Base-by-base conservation (phyloP, 2,888 invertebrate genomes). In the Orgyia antiqua region DNA sequence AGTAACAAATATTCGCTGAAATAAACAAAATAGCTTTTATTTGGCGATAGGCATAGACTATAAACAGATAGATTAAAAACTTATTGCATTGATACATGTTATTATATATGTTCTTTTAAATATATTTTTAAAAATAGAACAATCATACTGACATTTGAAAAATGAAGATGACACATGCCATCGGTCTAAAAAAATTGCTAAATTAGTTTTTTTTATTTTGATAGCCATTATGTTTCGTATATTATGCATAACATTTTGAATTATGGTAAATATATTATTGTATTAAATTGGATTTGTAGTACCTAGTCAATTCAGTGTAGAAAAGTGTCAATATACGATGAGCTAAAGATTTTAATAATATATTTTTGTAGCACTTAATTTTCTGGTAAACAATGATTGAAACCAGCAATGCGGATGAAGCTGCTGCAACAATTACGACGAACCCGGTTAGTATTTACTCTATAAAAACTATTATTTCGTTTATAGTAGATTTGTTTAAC, bases 301-400 rank as follows among this genome's bases (percentile, higher is more conserved):
- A 25, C 11, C 12, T 31, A 27, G 12, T 24, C 24, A 25, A 19
- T 33, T 30, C n/a, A 26, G 7, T n/a, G 2, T 31, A 33, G 27
- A 13, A 10, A 33, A 34, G 25, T 28, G 27, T 5, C 20, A 37
- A 30, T 21, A 30, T 33, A 29, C 2, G 9, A 2, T 20, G 1
- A 9, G 33, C 27, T 33, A 33, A 33, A 31, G 33, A 19, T 27
- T 19, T 21, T 27, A 17, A 21, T 31, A 26, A 39, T 31, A 25
- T 24, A 31, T 29, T 21, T 24, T 38, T 45, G n/a, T n/a, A n/a
- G n/a, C n/a, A n/a, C n/a, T n/a, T n/a, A n/a, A n/a, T n/a, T n/a
- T n/a, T 68, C 68, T 67, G 67, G 59, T 64, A 56, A 60, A 66
- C 39, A 41, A 84, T 84, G 83, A 70, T 78, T 53, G 79, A 78